Evolutionary conservation across 2,113 vertebrate species (phyloP).

Genomic region (Amphiprion percula): DNA sequence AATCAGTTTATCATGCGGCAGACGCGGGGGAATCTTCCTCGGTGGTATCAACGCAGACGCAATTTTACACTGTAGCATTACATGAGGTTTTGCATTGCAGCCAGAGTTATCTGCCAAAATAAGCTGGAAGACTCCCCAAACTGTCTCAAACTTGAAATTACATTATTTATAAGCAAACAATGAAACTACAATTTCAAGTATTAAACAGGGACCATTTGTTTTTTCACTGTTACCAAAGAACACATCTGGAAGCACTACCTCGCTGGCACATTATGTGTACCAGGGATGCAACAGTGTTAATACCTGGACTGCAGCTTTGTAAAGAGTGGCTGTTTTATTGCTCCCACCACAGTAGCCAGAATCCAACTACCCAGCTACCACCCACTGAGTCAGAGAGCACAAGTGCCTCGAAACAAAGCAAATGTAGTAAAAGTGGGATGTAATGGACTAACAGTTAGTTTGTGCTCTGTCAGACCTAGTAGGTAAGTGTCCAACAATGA

Average conservation of each 20-base stretch:
- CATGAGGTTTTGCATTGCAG: conserved; percentile 16
- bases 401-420: conserved; percentile 21
- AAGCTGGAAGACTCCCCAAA: not conserved
- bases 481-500: not conserved
- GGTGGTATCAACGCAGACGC: conserved; percentile 9
- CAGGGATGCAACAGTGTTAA: conserved; percentile 1
- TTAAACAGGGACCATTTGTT: not conserved
- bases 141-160: conserved; percentile 14
- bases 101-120: conserved; percentile 1
- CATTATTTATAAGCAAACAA: not conserved
- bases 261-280: not conserved
- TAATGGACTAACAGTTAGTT: not conserved
- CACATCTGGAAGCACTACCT: not conserved
- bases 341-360: conserved; percentile 23
- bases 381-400: conserved; percentile 6
- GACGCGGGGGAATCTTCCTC: not conserved
- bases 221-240: not conserved
- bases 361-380: not conserved
- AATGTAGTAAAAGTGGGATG: conserved; percentile 16
- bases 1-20: conserved; percentile 40
- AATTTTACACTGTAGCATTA: conserved; percentile 2
- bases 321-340: not conserved
- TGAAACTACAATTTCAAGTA: conserved; percentile 1
- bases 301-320: not conserved
- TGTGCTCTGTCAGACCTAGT: conserved; percentile 17